Evolutionary conservation across 2,113 vertebrate species (phyloP), one percentile per base, ranked within the genome.

Genomic region (Leucosticte australis): DNA sequence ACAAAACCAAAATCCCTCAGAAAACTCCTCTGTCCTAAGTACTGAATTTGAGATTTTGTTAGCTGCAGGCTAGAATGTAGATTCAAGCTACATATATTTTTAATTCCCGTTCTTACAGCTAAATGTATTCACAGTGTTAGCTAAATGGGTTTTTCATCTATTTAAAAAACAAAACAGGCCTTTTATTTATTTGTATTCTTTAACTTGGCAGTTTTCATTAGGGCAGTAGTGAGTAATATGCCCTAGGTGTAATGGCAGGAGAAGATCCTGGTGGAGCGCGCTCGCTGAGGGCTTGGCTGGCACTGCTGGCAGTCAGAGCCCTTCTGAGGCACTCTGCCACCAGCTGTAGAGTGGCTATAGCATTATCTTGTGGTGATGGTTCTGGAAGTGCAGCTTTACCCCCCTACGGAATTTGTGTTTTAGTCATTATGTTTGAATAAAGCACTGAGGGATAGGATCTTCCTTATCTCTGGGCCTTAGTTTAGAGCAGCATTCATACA

Each of bases 21-120:
- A 75, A 95, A 91, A 75, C 71, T 94, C 77, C 94, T 96, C 92
- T 97, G 96, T 96, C 92, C 96, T 94, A 91, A 89, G 94, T 97
- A 93, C 92, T 97, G 95, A 97, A 97, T 95, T 94, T 62, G 85
- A 52, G 57, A 62, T 57, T 94, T 94, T 96, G 49, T 83, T 83
- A 77, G 31, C 70, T 80, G 46, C 81, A 83, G 62, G 46, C 87
- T 89, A 80, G 77, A 86, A 69, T 73, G 67, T 22, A 33, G n/a
- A 41, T 87, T 93, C 35, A 70, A 81, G 30, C 35, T 79, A 41
- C 7, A 3, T 68, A 1, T 62, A 73, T 89, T 84, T 92, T 91
- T 87, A 67, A 65, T 64, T 88, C 82, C 1, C 2, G 10, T 88
- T 86, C 33, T 53, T 88, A 11, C 28, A 74, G 46, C 60, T 82